Conservation (phyloP, 2,797 vertebrate genomes). For the Cynopterus sphinx region DNA sequence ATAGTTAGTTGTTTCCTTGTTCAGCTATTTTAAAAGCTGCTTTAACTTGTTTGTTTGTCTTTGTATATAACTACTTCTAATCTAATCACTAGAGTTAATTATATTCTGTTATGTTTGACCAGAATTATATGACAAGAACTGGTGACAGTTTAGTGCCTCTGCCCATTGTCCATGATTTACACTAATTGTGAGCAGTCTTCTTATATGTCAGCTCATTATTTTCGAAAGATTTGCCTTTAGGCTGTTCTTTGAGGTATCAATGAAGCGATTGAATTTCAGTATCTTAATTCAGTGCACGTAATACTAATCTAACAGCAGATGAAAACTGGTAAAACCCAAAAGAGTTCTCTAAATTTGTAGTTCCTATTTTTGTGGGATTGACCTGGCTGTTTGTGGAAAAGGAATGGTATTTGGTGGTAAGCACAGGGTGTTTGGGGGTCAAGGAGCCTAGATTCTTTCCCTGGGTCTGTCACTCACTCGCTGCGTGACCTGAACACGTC, state of each 20-base stretch:
- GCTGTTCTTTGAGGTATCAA: constrained; percentile 76
- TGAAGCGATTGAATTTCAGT: constrained; percentile 66
- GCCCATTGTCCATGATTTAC: constrained; percentile 83
- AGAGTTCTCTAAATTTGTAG: constrained; percentile 45
- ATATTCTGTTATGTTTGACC: constrained; percentile 83
- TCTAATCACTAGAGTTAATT: constrained; percentile 86
- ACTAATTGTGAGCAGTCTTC: constrained; percentile 79
- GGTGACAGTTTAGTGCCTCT: constrained; percentile 86
- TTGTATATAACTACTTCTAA: constrained; percentile 87
- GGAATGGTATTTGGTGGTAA: constrained; percentile 48
- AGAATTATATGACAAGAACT: constrained; percentile 84
- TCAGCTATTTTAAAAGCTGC: constrained; percentile 88
- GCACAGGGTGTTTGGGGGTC: constrained; percentile 56
- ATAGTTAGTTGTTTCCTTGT: constrained; percentile 88
- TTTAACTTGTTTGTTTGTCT: constrained; percentile 88
- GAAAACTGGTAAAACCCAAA: constrained; percentile 59
- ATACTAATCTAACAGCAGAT: constrained; percentile 67
- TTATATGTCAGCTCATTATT: constrained; percentile 69
- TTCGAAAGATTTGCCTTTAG: constrained; percentile 77
- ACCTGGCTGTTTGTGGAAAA: constrained; percentile 56
- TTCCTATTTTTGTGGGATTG: constrained; percentile 64
- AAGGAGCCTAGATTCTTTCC: constrained; percentile 63
- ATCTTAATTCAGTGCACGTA: constrained; percentile 57
- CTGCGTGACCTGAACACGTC: constrained; percentile 74
- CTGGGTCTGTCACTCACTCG: constrained; percentile 74